Conservation (phyloP, 2,888 invertebrate genomes). For the Dasysyrphus albostriatus region DNA sequence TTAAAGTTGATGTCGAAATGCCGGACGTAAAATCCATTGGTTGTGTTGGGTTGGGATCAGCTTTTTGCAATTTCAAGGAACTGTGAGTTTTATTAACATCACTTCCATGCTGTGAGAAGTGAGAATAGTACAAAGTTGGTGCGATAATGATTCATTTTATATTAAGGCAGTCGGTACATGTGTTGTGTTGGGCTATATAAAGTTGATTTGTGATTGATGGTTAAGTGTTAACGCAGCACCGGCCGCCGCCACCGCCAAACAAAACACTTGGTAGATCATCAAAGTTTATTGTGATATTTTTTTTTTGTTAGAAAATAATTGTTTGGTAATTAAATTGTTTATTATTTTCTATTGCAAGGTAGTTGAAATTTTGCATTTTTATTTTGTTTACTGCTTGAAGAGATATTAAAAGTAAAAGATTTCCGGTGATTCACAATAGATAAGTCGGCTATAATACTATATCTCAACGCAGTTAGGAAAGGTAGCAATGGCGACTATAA, state of each 20-base stretch:
- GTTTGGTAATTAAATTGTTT: not conserved
- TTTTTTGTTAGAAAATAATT: not conserved
- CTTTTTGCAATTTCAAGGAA: conserved; percentile 61
- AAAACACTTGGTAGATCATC: not conserved
- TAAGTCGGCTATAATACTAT: too few relatives aligned
- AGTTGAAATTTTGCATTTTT: too few relatives aligned
- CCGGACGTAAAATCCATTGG: conserved; percentile 22
- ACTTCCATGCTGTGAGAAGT: conserved; percentile 65
- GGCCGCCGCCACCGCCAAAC: too few relatives aligned
- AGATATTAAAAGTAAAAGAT: too few relatives aligned
- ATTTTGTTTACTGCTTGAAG: too few relatives aligned
- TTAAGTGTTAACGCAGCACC: conserved; percentile 36
- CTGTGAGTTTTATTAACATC: conserved; percentile 65
- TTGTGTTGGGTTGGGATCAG: conserved; percentile 55
- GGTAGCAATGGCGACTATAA: too few relatives aligned
- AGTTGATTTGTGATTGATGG: conserved; percentile 60
- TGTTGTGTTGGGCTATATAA: conserved; percentile 48
- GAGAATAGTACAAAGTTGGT: conserved; percentile 67
- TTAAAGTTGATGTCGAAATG: conserved; percentile 59
- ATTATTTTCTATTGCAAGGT: too few relatives aligned
- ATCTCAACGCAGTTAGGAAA: too few relatives aligned
- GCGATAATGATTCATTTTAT: conserved; percentile 75
- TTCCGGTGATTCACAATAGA: too few relatives aligned
- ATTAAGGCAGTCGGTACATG: conserved; percentile 41
- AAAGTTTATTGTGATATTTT: not conserved